These are phyloP conservation scores for Autographa pulchrina DNA, from an alignment of 2,888 invertebrate genomes.

Conservation along the genomic window DNA sequence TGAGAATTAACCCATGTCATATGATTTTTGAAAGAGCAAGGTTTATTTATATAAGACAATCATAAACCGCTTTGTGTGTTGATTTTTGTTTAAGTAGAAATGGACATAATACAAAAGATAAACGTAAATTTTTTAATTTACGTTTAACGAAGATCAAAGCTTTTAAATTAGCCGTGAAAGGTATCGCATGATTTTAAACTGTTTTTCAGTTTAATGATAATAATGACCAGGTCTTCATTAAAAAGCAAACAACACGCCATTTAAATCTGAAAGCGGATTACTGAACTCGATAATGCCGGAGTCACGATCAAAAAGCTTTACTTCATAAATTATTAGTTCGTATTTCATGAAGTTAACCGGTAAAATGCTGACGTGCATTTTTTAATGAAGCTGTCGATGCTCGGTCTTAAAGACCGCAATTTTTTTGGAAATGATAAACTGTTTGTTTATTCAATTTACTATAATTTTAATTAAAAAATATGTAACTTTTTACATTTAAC, in stretches of 20 bases:
- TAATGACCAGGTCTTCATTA: conserved; percentile 46
- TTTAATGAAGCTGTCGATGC: not conserved
- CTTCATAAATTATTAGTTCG: conserved; percentile 68
- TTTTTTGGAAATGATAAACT: not conserved
- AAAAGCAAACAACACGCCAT: conserved; percentile 49
- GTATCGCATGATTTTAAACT: conserved; percentile 20
- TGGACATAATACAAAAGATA: not conserved
- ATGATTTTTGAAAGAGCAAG: no score
- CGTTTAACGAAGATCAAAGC: not conserved
- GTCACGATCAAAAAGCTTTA: conserved; percentile 58
- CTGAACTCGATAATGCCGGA: conserved; percentile 51
- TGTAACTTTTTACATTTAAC: no score
- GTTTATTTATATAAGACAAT: no score
- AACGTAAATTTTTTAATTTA: not conserved
- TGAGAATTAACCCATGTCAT: no score
- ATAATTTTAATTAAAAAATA: no score
- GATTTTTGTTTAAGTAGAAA: not conserved
- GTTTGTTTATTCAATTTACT: not conserved
- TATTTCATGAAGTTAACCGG: conserved; percentile 68
- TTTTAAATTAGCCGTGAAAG: not conserved
- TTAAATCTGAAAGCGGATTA: conserved; percentile 58
- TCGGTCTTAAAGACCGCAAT: not conserved
- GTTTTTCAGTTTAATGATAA: conserved; percentile 25
- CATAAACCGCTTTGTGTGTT: no score
- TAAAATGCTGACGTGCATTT: conserved; percentile 6